Evolutionary conservation across 1,140 invertebrate species (phyloP).

Genomic region (Ctenoplectra terminalis): DNA sequence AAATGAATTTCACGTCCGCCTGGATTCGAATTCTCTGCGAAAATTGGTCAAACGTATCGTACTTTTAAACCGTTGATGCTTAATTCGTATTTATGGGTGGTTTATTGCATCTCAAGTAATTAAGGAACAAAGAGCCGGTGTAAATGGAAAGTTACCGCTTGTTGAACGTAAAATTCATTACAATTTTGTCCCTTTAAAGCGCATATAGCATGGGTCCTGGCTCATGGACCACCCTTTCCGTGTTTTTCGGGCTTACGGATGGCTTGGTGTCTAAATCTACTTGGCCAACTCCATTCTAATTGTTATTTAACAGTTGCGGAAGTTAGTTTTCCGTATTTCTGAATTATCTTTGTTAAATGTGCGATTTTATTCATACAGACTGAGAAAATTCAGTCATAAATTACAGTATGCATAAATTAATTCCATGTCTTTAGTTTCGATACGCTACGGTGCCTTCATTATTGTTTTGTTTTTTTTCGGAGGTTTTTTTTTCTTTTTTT

Average conservation of each 20-base stretch:
- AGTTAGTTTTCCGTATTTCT: no score
- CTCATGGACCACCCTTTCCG: neutral
- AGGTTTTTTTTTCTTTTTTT: no score
- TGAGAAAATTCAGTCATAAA: no score
- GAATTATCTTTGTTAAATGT: no score
- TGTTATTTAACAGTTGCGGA: neutral
- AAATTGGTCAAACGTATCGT: neutral
- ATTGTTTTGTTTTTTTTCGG: no score
- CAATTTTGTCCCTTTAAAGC: neutral
- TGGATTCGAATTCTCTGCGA: neutral
- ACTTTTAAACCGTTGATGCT: neutral
- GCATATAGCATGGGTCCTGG: neutral
- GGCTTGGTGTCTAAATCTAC: neutral
- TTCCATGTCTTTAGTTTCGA: no score
- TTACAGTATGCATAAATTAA: no score
- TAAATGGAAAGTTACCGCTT: neutral
- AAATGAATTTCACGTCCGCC: neutral
- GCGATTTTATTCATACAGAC: no score
- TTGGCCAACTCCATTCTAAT: neutral
- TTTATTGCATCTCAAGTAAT: neutral
- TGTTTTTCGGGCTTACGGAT: neutral
- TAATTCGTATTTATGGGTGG: neutral
- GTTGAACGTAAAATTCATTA: neutral
- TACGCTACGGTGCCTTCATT: no score
- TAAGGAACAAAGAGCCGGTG: neutral